Evolutionary conservation across 1,140 invertebrate genomes (phyloP).

Genomic region (Olivierus martensii): DNA sequence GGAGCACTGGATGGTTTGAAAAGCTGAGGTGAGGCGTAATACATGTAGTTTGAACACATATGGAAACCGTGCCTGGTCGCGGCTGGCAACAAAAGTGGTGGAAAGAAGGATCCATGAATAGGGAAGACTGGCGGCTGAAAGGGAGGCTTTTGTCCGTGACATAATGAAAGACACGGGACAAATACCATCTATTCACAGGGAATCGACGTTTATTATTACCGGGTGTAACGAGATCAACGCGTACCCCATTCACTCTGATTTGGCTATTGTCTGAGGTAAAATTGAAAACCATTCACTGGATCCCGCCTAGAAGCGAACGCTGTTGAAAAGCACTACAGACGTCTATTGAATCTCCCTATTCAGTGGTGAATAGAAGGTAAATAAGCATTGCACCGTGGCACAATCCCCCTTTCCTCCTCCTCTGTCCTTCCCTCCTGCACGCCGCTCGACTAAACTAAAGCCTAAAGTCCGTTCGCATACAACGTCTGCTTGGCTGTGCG

Average conservation of each 20-base stretch:
- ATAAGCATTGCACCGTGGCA: not conserved
- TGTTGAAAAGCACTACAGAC: constrained; percentile 1
- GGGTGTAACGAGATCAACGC: constrained; percentile 28
- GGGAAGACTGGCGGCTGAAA: constrained; percentile 34
- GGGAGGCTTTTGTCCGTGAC: constrained; percentile 23
- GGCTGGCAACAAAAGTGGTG: constrained; percentile 27
- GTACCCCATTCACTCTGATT: constrained; percentile 25
- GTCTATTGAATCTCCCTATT: not conserved
- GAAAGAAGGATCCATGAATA: constrained; percentile 44
- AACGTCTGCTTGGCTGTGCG: no score
- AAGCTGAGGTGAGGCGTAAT: constrained; percentile 43
- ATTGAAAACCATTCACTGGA: constrained; percentile 29
- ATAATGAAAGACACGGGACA: constrained; percentile 30
- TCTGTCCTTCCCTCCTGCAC: no score
- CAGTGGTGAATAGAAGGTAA: not conserved
- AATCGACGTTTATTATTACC: constrained; percentile 27
- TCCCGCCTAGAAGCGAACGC: not conserved
- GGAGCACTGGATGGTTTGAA: constrained; percentile 35
- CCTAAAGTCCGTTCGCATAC: no score
- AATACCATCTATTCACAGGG: constrained; percentile 25
- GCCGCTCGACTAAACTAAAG: no score
- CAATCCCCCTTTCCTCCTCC: no score
- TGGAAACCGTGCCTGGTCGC: constrained; percentile 33
- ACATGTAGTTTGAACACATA: constrained; percentile 27
- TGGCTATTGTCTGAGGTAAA: constrained; percentile 26